These are phyloP conservation scores for Pogonognathellus flavescens DNA, from an alignment of 1,140 invertebrate species.

Conservation along the genomic window DNA sequence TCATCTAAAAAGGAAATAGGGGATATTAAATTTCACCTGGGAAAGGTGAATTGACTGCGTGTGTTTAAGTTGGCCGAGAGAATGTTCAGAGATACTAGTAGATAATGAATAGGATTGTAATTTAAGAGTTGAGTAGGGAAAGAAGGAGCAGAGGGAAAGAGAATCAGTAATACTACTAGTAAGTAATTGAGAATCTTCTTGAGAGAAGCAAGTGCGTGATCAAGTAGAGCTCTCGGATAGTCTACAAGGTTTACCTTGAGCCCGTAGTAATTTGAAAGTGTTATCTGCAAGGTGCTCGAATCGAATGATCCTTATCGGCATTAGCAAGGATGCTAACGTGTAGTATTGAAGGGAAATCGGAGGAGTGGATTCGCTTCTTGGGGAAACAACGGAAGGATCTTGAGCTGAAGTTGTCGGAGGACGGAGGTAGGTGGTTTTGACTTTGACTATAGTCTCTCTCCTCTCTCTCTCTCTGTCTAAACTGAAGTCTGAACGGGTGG, in stretches of 20 bases:
- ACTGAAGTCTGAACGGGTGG: conserved; percentile 21
- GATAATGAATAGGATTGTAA: conserved; percentile 36
- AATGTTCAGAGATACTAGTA: neutral
- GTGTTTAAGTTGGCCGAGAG: neutral
- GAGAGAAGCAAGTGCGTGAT: conserved; percentile 41
- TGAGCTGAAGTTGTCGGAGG: conserved; percentile 6
- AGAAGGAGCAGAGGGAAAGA: neutral
- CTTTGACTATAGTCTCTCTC: conserved; percentile 3
- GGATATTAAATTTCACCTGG: conserved; percentile 37
- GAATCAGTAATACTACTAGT: neutral
- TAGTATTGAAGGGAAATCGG: conserved; percentile 33
- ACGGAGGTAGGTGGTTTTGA: conserved; percentile 11
- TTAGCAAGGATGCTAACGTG: conserved; percentile 29
- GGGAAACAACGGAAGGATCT: conserved; percentile 27
- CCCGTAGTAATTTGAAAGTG: conserved; percentile 41
- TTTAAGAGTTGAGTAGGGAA: neutral
- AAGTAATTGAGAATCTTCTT: conserved; percentile 37
- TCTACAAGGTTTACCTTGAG: conserved; percentile 28
- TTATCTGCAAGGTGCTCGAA: conserved; percentile 30
- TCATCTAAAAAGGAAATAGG: neutral
- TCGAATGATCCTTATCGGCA: conserved; percentile 37
- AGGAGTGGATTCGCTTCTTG: conserved; percentile 45
- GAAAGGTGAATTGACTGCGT: neutral
- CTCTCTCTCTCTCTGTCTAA: neutral
- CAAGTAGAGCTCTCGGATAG: neutral